Base-by-base conservation (phyloP, 2,888 invertebrate genomes). In the Rhyacophila evoluta region DNA sequence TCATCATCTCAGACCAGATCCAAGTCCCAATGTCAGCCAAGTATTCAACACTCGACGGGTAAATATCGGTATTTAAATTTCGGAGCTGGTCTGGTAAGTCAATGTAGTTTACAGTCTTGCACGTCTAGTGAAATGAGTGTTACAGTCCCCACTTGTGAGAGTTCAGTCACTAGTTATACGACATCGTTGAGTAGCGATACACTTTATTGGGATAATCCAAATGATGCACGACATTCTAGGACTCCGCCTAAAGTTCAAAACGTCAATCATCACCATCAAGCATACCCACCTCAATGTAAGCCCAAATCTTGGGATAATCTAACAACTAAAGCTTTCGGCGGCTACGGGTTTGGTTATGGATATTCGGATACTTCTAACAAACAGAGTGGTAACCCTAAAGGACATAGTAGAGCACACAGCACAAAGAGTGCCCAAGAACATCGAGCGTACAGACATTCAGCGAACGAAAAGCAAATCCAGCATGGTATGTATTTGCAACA, bases 291-390 rank as follows among this genome's bases (percentile, higher is more conserved):
- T 39, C 87, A 89, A 75, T 87, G 85, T 0, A 97, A 96, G 84
- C 96, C 96, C 0, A 96, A 96, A 85, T 96, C 96, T 0, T 96
- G 96, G 96, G 96, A 96, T 85, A 96, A 96, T 86, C 88, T 97
- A 75, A 94, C 96, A 0, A 95, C 95, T 1, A 96, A 95, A 87
- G 94, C 94, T 0, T 94, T 95, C 83, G 95, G 95, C 0, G 96
- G 95, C 0, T 96, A 96, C 83, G 95, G 95, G 1, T 96, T 95
- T 84, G 96, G 96, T 0, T 96, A 95, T 84, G 96, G 95, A 5
- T 82, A 79, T 71, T 81, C 80, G 2, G 95, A 95, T 84, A 93
- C 94, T 0, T 88, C 85, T 69, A 85, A 85, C 27, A 88, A 90
- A 83, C 87, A 89, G 78, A 82, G 86, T 6, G 87, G 85, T 81